Base-by-base conservation (phyloP, 2,888 invertebrate species). In the Nesidiocoris tenuis region DNA sequence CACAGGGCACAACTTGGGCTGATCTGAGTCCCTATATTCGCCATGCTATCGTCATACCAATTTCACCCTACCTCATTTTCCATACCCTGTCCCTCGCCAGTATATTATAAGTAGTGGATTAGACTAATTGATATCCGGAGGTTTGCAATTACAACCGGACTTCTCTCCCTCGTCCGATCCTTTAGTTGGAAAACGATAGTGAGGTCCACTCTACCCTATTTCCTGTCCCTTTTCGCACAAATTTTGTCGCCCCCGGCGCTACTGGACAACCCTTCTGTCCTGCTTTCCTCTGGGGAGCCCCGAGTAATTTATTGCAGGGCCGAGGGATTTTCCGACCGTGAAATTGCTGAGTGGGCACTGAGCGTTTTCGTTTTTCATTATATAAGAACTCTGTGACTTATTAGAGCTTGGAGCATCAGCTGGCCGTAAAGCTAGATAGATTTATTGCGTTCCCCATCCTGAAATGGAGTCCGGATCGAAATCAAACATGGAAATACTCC, bases 31-130 rank as follows among this genome's bases (percentile, higher is more conserved):
- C 55, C 17, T 21, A 17, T 59, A 74, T 18, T 24, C 22, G 61
- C 72, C 72, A 17, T n/a, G n/a, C n/a, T n/a, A n/a, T n/a, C n/a
- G n/a, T 25, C 61, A 39, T 39, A 39, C 5, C 39, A 12, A 39
- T 39, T 39, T 55, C 61, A 9, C 68, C 68, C 12, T 57, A 17
- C 25, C 61, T 55, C 67, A 12, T 17, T 7, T 72, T 63, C 55
- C 12, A 72, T 59, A n/a, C 25, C 17, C 5, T 23, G 61, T n/a
- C n/a, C n/a, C n/a, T n/a, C n/a, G n/a, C n/a, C 22, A 18, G 25
- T 71, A 76, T 71, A 76, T 76, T 71, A 76, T 76, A 76, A 76
- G 76, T 76, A 76, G 76, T 76, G 76, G 76, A 76, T 76, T 76
- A 76, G 71, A 67, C 76, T 76, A 76, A 76, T 76, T 76, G 76